Conservation (phyloP, 2,888 invertebrate genomes). For the Rhopalosiphum nymphaeae region DNA sequence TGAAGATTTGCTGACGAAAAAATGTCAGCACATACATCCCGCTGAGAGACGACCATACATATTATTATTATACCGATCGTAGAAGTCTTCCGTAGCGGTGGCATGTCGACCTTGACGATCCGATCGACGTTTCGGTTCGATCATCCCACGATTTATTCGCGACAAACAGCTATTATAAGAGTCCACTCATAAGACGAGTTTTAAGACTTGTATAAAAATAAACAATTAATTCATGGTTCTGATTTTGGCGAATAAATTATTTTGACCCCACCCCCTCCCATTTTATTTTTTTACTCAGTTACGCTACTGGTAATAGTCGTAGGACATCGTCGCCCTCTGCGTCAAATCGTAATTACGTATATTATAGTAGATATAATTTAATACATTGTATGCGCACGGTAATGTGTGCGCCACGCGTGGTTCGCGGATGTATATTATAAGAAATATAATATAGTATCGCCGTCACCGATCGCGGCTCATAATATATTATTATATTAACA, state of each 20-base stretch:
- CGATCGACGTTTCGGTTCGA: neutral
- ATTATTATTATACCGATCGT: neutral
- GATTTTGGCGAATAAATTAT: too few species aligned
- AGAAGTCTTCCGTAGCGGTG: neutral
- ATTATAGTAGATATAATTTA: neutral
- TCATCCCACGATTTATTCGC: neutral
- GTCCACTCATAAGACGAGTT: neutral
- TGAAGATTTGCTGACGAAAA: neutral
- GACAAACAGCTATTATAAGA: neutral
- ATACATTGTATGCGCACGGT: neutral
- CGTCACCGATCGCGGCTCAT: neutral
- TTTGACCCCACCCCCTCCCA: too few species aligned
- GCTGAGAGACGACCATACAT: neutral
- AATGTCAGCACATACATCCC: neutral
- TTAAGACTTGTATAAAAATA: too few species aligned
- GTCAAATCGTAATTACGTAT: neutral
- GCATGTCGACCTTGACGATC: conserved; percentile 1
- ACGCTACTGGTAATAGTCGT: neutral
- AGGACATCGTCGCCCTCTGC: neutral
- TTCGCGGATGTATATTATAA: neutral
- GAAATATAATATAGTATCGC: neutral
- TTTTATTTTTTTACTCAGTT: too few species aligned
- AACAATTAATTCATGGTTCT: too few species aligned
- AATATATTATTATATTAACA: conserved; percentile 3
- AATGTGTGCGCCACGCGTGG: neutral